Evolutionary conservation across 2,113 vertebrate species (phyloP), one percentile per base, ranked within the genome.

Genomic region (Malurus melanocephalus): DNA sequence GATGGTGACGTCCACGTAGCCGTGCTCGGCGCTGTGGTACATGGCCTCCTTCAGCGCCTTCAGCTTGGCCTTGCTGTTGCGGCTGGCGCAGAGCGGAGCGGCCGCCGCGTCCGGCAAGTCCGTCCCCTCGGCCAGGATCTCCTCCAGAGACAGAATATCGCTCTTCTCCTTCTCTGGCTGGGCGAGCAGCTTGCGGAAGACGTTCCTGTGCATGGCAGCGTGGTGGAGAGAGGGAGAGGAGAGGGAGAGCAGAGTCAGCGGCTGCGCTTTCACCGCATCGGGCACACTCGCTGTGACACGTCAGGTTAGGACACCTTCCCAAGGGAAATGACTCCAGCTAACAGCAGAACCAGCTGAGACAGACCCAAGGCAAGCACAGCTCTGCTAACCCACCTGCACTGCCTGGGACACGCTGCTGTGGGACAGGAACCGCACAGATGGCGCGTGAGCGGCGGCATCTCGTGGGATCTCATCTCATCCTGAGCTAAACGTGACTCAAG

Each of bases 21-120:
- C 98, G 0, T 99, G 99, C 90, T 99, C 99, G 0, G 99, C 96
- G 11, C 99, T 99, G 97, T 99, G 99, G 95, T 99, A 99, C 98
- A 99, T 99, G 95, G 99, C 99, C 95, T 99, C 99, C 95, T 98
- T 98, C 91, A 99, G 96, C 62, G 99, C 99, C 96, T 99, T 99
- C 78, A 99, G 98, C 95, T 98, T 99, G 97, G 98, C 99, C 94
- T 99, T 99, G 96, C 98, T 98, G 56, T 98, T 98, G 74, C 98
- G 98, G 94, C 97, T 98, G 95, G 98, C 94, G 0, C 98, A 98
- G 55, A 98, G 96, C 6, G 98, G 98, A 82, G 98, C 97, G 7
- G 98, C 97, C 9, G 97, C 97, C 27, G 97, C 96, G 27, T 98
- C 98, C 0, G 98, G 98, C 96, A 98, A 92, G 89, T 99, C 99